Conservation (phyloP, 2,113 vertebrate genomes). For the Sclerurus mexicanus region DNA sequence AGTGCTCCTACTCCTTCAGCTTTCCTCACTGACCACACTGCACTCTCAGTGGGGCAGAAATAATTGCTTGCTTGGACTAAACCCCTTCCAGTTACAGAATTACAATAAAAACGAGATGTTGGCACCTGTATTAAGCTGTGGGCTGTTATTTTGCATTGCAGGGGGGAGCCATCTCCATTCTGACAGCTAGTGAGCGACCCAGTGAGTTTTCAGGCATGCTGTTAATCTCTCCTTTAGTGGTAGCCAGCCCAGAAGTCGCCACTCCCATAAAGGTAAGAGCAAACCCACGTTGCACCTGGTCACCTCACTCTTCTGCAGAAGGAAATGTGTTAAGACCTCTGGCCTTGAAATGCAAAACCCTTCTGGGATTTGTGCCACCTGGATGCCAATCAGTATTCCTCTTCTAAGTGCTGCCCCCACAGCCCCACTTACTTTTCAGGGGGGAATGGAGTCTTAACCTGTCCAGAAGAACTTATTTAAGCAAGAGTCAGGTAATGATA, state of each 20-base stretch:
- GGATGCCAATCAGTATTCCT: neutral
- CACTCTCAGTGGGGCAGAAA: neutral
- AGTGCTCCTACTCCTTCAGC: neutral
- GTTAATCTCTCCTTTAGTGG: slow-evolving; percentile 89
- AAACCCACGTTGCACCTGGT: fast-evolving
- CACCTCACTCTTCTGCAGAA: neutral
- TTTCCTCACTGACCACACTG: neutral
- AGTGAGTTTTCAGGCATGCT: slow-evolving; percentile 86
- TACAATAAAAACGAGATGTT: neutral
- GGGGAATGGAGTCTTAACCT: neutral
- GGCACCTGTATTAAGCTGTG: neutral
- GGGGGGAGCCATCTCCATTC: slow-evolving; percentile 93
- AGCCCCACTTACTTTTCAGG: neutral
- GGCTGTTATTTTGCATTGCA: slow-evolving; percentile 63
- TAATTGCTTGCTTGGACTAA: neutral
- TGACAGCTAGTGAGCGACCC: slow-evolving; percentile 86
- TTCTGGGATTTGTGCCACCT: neutral
- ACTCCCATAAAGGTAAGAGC: slow-evolving; percentile 90
- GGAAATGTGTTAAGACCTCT: neutral
- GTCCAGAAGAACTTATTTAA: neutral
- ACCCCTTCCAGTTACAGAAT: neutral
- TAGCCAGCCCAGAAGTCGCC: slow-evolving; percentile 89
- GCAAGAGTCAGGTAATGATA: neutral
- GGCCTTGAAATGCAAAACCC: neutral
- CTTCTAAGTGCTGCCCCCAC: neutral